Evolutionary conservation across 2,888 invertebrate genomes (phyloP), one percentile per base, ranked within the genome.

Genomic region (Parnassius orleans): DNA sequence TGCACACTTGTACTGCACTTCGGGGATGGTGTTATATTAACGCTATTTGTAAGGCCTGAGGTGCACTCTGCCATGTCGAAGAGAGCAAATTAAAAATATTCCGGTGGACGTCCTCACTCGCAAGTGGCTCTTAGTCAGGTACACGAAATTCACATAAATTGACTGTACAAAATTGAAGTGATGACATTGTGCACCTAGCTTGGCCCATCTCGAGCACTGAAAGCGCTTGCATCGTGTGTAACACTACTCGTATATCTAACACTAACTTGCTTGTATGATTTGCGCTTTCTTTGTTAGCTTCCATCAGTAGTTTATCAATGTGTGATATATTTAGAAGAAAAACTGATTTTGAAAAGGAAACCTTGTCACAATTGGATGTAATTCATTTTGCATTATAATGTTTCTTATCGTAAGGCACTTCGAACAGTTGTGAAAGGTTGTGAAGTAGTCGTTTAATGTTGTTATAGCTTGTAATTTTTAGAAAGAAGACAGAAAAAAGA

Each of bases 151-250:
- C 10, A 48, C 10, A 2, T 2, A 14, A 14, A 48, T 14, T 14
- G 33, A 14, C 14, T 9, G 7, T 46, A 14, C 14, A 10, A 14
- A 12, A 9, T 14, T 15, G 48, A 48, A 9, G 48, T 48, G 48
- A 14, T 2, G 14, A 9, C 48, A 48, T 9, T 48, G 19, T 19
- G n/a, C 11, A 24, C 5, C 50, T 15, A n/a, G 48, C 41, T 5
- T 47, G 9, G n/a, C 54, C 12, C 12, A 54, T 54, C 48, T 15
- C 50, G 48, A 42, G 53, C 12, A 47, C 10, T 58, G 14, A 10
- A 42, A 60, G 54, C 15, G 43, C 54, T 54, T 60, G 60, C 47
- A 53, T 53, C n/a, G 14, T 48, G 46, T 15, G 11, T 54, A 19
- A 24, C 15, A 1, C 7, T 54, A 33, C 33, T n/a, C n/a, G 12